Conservation (phyloP, 2,888 invertebrate genomes). For the Macropis europaea region DNA sequence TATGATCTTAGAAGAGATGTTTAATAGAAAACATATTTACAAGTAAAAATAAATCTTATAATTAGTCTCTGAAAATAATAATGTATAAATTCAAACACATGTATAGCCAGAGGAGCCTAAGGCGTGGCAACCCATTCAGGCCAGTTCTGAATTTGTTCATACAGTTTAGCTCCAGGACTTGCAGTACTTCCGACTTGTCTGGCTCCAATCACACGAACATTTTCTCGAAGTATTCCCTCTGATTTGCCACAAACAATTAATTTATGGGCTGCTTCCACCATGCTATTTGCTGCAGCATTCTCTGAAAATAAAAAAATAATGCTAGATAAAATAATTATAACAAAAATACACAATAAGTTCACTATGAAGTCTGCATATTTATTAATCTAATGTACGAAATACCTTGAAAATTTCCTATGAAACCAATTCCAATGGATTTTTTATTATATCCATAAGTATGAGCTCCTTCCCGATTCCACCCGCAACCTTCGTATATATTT, state of each 20-base stretch:
- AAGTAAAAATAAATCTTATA: too few species aligned
- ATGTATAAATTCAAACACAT: not conserved
- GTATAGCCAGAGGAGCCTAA: not conserved
- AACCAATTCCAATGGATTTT: slow-evolving; percentile 84
- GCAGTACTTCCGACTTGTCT: slow-evolving; percentile 80
- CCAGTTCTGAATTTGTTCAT: slow-evolving; percentile 81
- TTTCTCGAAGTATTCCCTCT: slow-evolving; percentile 56
- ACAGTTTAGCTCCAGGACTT: slow-evolving; percentile 82
- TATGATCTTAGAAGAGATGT: too few species aligned
- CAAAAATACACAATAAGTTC: not conserved
- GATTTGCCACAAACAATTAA: slow-evolving; percentile 69
- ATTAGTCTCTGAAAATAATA: not conserved
- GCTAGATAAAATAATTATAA: not conserved
- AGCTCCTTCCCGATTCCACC: slow-evolving; percentile 84
- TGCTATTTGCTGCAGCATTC: slow-evolving; percentile 51
- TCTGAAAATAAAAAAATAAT: slow-evolving; percentile 40
- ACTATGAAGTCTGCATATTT: not conserved
- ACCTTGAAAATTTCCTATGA: slow-evolving; percentile 81
- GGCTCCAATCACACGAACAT: slow-evolving; percentile 68
- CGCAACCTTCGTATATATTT: slow-evolving; percentile 84
- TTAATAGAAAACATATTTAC: too few species aligned
- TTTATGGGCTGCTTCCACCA: slow-evolving; percentile 66
- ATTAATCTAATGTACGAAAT: slow-evolving; percentile 1
- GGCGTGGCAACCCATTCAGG: slow-evolving; percentile 76
- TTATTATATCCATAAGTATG: slow-evolving; percentile 83